Evolutionary conservation across 2,113 vertebrate species (phyloP), one percentile per base, ranked within the genome.

Genomic region (Illadopsis cleaveri): DNA sequence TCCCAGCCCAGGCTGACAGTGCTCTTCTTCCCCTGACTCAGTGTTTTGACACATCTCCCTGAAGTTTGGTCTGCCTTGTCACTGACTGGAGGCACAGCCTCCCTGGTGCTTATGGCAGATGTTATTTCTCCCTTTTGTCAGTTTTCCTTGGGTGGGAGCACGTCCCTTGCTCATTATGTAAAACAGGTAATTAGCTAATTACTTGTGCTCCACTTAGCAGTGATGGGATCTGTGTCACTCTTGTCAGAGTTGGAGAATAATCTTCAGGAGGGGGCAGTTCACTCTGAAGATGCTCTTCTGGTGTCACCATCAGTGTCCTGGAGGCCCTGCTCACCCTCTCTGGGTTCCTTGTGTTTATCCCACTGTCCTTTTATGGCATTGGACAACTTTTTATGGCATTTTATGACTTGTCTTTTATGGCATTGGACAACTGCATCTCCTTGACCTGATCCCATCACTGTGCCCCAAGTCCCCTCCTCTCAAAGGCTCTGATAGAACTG

Each of bases 151-250:
- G 21, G 10, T 71, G 65, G 56, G 85, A 80, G 48, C 73, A 72
- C 0, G 0, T 79, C 51, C 65, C 28, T 87, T 14, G 2, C 65
- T 93, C 69, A 14, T 64, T 92, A 89, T 78, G 89, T 58, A 82
- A 86, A 95, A 15, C 48, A 80, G 57, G 15, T 90, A 79, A 95
- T 91, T 87, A 90, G 38, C 61, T 87, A 81, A 91, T 95, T 91
- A 33, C 75, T 54, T 45, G 58, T 20, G 65, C 42, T 91, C 27
- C 31, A 37, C 57, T 95, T 57, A 24, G 10, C 16, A 3, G 0
- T 51, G 83, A 75, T 47, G 62, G 78, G 69, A 14, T 75, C 10
- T 42, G 20, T 93, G 45, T 64, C 82, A 48, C 27, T 80, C 64
- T 25, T 2, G 4, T 19, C 71, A 76, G 0, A 1, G 17, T 3